Percentiles rank a stretch among this genome's conserved stretches.
Evolutionary conservation across 2,797 vertebrate species (phyloP).

Genomic region (Epinephelus coioides): DNA sequence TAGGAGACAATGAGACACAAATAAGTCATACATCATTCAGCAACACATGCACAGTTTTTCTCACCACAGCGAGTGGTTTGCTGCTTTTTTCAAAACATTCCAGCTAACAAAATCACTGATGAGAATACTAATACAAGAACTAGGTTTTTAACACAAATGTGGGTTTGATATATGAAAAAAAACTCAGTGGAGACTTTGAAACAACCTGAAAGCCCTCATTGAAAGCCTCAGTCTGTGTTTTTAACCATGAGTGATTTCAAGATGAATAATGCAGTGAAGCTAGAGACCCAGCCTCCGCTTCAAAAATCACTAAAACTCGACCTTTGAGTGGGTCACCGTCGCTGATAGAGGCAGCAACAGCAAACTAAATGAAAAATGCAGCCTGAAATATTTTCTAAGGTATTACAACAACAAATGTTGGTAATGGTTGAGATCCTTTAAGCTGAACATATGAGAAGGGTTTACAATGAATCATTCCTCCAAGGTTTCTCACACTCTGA

Average conservation of each 20-base stretch:
- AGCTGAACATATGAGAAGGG: neutral
- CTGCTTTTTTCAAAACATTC: conserved; percentile 15
- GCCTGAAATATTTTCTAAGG: neutral
- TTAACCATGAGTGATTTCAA: conserved; percentile 9
- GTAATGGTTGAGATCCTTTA: neutral
- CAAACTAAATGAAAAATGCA: conserved; percentile 6
- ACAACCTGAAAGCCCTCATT: conserved; percentile 1
- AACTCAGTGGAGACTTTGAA: conserved; percentile 7
- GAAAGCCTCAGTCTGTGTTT: neutral
- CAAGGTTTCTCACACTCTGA: conserved; percentile 8
- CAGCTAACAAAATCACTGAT: neutral
- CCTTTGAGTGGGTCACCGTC: conserved; percentile 7
- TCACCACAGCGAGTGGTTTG: conserved; percentile 18
- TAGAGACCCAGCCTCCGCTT: neutral
- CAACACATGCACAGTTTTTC: neutral
- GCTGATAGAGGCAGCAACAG: conserved; percentile 1
- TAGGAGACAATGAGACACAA: conserved; percentile 20
- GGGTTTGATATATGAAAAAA: neutral
- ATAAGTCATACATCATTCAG: conserved; percentile 11
- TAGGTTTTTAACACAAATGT: neutral
- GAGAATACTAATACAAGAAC: neutral
- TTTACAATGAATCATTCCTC: neutral
- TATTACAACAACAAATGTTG: neutral
- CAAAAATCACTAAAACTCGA: conserved; percentile 9
- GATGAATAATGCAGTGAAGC: conserved; percentile 24